A percentile compares a stretch with the other conserved stretches of the same genome.
phyloP scores from a whole-genome alignment of 2,888 invertebrate species.

The Iselma pallidipennis region DNA sequence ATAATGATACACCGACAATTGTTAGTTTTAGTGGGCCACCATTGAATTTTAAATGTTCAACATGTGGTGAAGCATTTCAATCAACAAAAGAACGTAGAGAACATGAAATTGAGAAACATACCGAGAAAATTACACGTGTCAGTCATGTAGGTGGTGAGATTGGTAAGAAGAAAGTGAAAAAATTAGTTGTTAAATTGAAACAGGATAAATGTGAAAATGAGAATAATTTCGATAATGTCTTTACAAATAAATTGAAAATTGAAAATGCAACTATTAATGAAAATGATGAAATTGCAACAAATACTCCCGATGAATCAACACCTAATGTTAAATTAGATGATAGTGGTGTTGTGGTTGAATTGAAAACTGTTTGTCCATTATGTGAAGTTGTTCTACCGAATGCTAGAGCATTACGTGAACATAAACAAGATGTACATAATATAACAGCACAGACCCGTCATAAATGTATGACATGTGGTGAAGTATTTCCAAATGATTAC shows the following conservation, averaged over 20 bases:
- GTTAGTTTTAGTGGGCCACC: conserved; percentile 52
- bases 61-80: conserved; percentile 63
- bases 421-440: conserved; percentile 58
- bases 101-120: conserved; percentile 63
- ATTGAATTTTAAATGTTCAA: conserved; percentile 61
- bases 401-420: conserved; percentile 51
- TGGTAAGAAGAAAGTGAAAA: conserved; percentile 47
- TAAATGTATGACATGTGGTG: conserved; percentile 67
- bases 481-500: conserved; percentile 69
- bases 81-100: conserved; percentile 67
- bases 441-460: conserved; percentile 49
- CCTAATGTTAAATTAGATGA: conserved; percentile 29
- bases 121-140: conserved; percentile 49
- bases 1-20: conserved; percentile 44
- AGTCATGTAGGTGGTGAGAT: conserved; percentile 41
- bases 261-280: conserved; percentile 31
- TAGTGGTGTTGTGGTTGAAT: conserved; percentile 24
- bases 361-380: conserved; percentile 42
- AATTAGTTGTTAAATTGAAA: conserved; percentile 47
- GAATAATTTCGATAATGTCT: conserved; percentile 53
- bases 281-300: conserved; percentile 33
- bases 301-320: neutral
- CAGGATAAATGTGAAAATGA: conserved; percentile 43
- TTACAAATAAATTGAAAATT: conserved; percentile 49
- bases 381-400: conserved; percentile 45